phyloP scores from a whole-genome alignment of 2,797 vertebrate genomes.

The Allobates femoralis region DNA sequence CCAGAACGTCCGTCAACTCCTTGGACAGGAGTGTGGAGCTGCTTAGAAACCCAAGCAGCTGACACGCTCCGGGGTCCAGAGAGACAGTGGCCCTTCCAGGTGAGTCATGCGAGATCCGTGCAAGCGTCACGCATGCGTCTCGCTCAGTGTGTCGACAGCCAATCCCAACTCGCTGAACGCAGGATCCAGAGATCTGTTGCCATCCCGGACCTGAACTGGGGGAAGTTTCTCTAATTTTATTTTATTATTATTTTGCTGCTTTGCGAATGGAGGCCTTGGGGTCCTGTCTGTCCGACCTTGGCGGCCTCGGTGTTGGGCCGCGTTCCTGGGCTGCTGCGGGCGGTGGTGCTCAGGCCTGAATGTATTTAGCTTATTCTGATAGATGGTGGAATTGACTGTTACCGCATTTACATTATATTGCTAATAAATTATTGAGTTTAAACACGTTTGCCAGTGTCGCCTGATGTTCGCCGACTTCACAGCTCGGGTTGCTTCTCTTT shows the following conservation, averaged over 20 bases:
- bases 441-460: neutral
- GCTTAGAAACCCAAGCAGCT: no score
- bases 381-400: constrained; percentile 49
- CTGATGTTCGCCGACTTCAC: no score
- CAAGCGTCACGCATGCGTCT: no score
- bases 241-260: constrained; percentile 5
- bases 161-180: neutral
- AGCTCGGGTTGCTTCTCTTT: no score
- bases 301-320: neutral
- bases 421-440: constrained; percentile 62
- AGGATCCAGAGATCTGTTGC: neutral
- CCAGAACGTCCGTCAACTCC: no score
- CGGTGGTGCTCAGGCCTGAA: constrained; percentile 53
- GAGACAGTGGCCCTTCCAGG: no score
- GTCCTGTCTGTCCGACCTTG: constrained; percentile 21
- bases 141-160: neutral
- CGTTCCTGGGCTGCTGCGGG: constrained; percentile 59
- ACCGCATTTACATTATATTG: constrained; percentile 60
- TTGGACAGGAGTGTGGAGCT: no score
- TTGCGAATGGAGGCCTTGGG: neutral
- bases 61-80: no score
- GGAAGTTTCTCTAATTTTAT: neutral
- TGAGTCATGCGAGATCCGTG: no score
- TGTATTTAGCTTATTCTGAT: constrained; percentile 38
- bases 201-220: neutral